Evolutionary conservation across 2,888 invertebrate species (phyloP), one percentile per base, ranked within the genome.

Genomic region (Meta bourneti): DNA sequence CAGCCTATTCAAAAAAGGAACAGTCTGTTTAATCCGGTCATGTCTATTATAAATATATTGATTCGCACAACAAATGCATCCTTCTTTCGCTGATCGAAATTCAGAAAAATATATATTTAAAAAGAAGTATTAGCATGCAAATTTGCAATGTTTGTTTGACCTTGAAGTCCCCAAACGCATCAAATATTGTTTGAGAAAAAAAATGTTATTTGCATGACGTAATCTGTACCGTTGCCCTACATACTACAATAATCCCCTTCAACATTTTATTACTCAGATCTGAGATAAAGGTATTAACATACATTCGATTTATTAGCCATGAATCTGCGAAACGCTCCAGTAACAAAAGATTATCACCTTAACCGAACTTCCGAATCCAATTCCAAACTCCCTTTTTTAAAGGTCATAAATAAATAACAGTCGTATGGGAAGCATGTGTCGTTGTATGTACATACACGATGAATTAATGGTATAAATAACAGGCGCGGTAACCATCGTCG

Each of bases 381-480:
- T 7, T 61, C 61, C 61, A 61, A 34, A 34, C 61, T 9, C 61
- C 61, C 16, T 61, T 61, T 51, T 71, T 51, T 51, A 82, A 82
- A 72, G 74, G 74, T 84, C 84, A 75, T 84, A 74, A 83, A 83
- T 84, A 74, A 83, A 83, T 54, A 61, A 61, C 61, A 75, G 13
- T 5, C 13, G 54, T 52, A 54, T 34, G 74, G 61, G 54, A 75
- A 83, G 61, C 51, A 61, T 16, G 74, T 52, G 74, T 75, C 82
- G 54, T 48, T 84, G 52, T 20, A 20, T 54, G 74, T 9, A 74
- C 72, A 48, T 51, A n/a, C 16, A 7, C 34, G 6, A 16, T 19
- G 48, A 71, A 75, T 81, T 81, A 70, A 54, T 54, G 54, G 34
- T 34, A 74, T 48, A 16, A 9, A 84, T 81, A 81, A 70, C 16